phyloP scores from a whole-genome alignment of 1,140 invertebrate species.

The Drosophila sturtevanti region DNA sequence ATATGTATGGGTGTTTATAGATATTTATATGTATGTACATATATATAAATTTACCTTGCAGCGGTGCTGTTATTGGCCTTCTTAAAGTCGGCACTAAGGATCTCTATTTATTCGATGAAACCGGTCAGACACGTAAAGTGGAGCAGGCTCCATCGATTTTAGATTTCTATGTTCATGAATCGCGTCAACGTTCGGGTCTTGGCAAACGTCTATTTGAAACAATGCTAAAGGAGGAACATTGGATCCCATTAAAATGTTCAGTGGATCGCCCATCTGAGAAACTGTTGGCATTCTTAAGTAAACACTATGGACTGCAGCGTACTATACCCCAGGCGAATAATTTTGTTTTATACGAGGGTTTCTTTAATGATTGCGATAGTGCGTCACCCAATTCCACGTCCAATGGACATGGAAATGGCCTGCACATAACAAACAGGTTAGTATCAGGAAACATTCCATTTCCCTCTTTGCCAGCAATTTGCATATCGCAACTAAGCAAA shows the following conservation, averaged over 20 bases:
- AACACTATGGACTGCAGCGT: conserved; percentile 89
- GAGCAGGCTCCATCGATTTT: conserved; percentile 89
- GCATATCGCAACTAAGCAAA: conserved; percentile 57
- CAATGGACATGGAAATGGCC: conserved; percentile 57
- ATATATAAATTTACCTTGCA: conserved; percentile 14
- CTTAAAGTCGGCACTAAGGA: conserved; percentile 93
- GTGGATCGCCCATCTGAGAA: conserved; percentile 95
- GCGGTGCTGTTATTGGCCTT: conserved; percentile 89
- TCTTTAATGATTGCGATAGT: conserved; percentile 85
- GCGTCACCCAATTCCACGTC: conserved; percentile 49
- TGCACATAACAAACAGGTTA: conserved; percentile 81
- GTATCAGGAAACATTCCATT: conserved; percentile 13
- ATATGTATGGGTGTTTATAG: not conserved
- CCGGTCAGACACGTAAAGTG: conserved; percentile 87
- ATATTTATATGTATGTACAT: not conserved
- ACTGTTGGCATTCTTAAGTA: conserved; percentile 91
- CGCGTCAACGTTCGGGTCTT: conserved; percentile 89
- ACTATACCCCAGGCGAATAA: conserved; percentile 93
- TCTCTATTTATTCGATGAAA: conserved; percentile 91
- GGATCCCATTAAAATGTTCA: conserved; percentile 89
- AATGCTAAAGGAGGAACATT: conserved; percentile 90
- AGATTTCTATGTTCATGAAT: conserved; percentile 94
- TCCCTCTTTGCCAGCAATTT: conserved; percentile 38
- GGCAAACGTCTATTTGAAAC: conserved; percentile 90
- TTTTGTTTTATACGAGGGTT: conserved; percentile 93